Evolutionary conservation across 2,113 vertebrate genomes (phyloP), one percentile per base, ranked within the genome.

Genomic region (Scophthalmus maximus): DNA sequence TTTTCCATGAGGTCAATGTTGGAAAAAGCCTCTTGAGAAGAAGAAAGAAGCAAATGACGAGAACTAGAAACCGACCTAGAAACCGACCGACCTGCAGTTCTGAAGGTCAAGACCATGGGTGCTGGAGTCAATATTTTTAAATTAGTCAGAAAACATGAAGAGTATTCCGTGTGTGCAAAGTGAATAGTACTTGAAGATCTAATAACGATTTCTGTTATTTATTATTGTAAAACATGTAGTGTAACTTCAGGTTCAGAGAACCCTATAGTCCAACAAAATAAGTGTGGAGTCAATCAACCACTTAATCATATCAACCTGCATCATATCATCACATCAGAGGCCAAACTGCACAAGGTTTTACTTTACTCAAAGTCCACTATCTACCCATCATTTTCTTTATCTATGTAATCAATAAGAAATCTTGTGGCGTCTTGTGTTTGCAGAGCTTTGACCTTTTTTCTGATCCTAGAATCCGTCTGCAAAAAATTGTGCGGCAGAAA

Each of bases 401-500:
- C 5, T 17, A 14, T 17, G 15, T 40, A 3, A 15, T 17, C 14
- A 40, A 15, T 40, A 15, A 40, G 38, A 40, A 8, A 34, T 34
- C 11, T 34, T 9, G 32, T 36, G 1, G 12, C 9, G 12, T n/a
- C n/a, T n/a, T 11, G 34, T 36, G 9, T 36, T 3, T 12, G 34
- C 34, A 36, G 34, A 36, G 12, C 12, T 36, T 36, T 36, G 10
- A 11, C 34, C 12, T 42, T 26, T 51, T 60, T 14, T 49, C 56
- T 18, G 6, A 20, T 4, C 20, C 8, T 22, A 18, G 5, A 20
- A 59, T 58, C 20, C 32, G 42, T 40, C 36, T 36, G 46, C 6
- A n/a, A n/a, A 76, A 50, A 53, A n/a, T n/a, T 18, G 23, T 29
- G 32, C n/a, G n/a, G 42, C 34, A 49, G 27, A 61, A 5, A 23